These are phyloP conservation scores for Pomacea maculata DNA, from an alignment of 1,140 invertebrate genomes.

Conservation along the genomic window DNA sequence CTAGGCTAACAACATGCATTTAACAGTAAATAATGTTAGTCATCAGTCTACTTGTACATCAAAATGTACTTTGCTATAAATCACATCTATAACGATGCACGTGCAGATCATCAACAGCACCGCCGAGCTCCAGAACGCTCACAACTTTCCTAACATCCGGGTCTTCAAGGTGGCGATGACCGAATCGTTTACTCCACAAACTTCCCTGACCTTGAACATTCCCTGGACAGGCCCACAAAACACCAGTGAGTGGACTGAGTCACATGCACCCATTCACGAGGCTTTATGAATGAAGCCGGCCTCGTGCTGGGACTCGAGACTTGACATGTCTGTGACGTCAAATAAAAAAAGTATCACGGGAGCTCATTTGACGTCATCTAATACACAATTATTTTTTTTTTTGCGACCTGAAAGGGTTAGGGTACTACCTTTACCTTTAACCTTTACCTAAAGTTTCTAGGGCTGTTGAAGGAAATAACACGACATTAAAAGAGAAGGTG, in stretches of 20 bases:
- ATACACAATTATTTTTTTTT: too few relatives aligned
- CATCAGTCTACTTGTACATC: too few relatives aligned
- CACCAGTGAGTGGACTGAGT: too few relatives aligned
- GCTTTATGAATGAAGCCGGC: too few relatives aligned
- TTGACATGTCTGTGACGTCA: too few relatives aligned
- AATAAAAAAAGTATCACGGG: too few relatives aligned
- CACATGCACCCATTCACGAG: too few relatives aligned
- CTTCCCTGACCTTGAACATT: background rate
- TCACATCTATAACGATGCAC: background rate
- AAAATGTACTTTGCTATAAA: too few relatives aligned
- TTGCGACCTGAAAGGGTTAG: background rate
- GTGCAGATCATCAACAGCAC: conserved; percentile 19
- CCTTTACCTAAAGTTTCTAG: background rate
- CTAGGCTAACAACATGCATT: too few relatives aligned
- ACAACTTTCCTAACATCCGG: conserved; percentile 9
- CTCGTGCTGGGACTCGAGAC: too few relatives aligned
- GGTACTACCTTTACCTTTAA: background rate
- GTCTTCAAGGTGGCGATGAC: background rate
- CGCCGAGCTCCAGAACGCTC: conserved; percentile 9
- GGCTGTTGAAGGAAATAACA: background rate
- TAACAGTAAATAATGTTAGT: too few relatives aligned
- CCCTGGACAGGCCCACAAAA: conserved; percentile 15
- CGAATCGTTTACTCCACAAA: conserved; percentile 6
- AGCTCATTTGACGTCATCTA: background rate
- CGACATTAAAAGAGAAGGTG: background rate